A percentile compares a stretch with the other conserved stretches of the same genome.
Evolutionary conservation across 2,888 invertebrate genomes (phyloP).

Genomic region (Hirtodrosophila cameraria): DNA sequence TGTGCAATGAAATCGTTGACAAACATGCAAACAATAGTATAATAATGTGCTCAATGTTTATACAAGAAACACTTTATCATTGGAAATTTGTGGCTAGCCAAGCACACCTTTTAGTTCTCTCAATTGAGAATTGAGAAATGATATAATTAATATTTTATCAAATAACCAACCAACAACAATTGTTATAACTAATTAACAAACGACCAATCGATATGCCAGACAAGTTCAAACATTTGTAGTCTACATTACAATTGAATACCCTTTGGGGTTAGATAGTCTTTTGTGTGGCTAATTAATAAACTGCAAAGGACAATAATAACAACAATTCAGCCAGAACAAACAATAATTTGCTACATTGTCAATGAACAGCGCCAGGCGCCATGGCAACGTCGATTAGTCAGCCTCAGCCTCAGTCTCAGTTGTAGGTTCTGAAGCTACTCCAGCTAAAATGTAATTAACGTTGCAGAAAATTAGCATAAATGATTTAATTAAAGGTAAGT

Average conservation of each 20-base stretch:
- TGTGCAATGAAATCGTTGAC: conserved; percentile 16
- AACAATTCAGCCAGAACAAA: conserved; percentile 41
- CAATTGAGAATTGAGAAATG: background rate
- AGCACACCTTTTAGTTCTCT: background rate
- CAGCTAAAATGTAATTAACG: conserved; percentile 66
- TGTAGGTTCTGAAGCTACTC: conserved; percentile 1
- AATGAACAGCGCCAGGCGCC: conserved; percentile 10
- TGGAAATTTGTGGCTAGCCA: background rate
- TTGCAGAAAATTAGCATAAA: conserved; percentile 76
- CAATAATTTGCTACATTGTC: conserved; percentile 20
- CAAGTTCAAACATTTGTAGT: conserved; percentile 24
- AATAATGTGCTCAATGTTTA: conserved; percentile 11
- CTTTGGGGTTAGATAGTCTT: conserved; percentile 7
- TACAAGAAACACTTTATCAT: conserved; percentile 3
- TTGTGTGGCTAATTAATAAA: conserved; percentile 50
- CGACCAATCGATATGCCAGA: background rate
- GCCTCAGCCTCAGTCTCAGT: conserved; percentile 6
- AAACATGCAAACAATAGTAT: conserved; percentile 5
- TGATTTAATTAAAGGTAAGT: conserved; percentile 75
- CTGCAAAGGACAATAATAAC: conserved; percentile 36
- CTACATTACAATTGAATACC: conserved; percentile 7
- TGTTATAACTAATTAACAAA: background rate
- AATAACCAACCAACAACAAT: background rate
- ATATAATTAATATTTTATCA: background rate
- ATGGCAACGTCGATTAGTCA: conserved; percentile 41